These are phyloP conservation scores for Propithecus perrieri DNA, from an alignment of 2,797 vertebrate genomes.

Conservation along the genomic window DNA sequence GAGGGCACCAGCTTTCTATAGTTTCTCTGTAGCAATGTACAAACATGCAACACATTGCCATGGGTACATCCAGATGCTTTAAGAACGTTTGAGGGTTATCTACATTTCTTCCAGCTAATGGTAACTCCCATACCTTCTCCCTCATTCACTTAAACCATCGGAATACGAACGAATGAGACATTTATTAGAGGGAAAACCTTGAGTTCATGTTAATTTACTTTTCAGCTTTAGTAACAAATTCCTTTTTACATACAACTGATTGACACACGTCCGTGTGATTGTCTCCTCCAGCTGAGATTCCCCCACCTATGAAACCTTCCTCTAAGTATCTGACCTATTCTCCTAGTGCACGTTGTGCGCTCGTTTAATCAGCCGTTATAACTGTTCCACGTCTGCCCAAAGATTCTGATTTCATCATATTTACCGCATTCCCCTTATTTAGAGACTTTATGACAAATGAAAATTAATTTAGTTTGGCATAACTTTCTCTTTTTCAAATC, in stretches of 20 bases:
- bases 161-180: not conserved
- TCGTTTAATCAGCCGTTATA: not conserved
- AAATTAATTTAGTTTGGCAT: not conserved
- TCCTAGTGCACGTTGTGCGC: not conserved
- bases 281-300: not conserved
- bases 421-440: not conserved
- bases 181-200: not conserved
- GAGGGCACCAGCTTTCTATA: not conserved
- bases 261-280: not conserved
- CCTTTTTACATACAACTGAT: not conserved
- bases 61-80: rapidly evolving
- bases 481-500: not conserved
- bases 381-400: not conserved
- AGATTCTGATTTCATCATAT: not conserved
- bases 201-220: not conserved
- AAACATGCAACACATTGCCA: rapidly evolving
- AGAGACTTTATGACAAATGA: not conserved
- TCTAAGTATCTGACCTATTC: not conserved
- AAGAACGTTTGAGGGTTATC: too few relatives aligned
- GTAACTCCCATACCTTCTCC: not conserved
- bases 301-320: not conserved
- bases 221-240: not conserved
- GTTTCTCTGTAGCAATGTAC: not conserved
- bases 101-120: not conserved
- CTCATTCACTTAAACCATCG: not conserved